A percentile compares a stretch with the other conserved stretches of the same genome.
Evolutionary conservation across 2,797 vertebrate species (phyloP).

Genomic region (Lophotriccus pileatus): DNA sequence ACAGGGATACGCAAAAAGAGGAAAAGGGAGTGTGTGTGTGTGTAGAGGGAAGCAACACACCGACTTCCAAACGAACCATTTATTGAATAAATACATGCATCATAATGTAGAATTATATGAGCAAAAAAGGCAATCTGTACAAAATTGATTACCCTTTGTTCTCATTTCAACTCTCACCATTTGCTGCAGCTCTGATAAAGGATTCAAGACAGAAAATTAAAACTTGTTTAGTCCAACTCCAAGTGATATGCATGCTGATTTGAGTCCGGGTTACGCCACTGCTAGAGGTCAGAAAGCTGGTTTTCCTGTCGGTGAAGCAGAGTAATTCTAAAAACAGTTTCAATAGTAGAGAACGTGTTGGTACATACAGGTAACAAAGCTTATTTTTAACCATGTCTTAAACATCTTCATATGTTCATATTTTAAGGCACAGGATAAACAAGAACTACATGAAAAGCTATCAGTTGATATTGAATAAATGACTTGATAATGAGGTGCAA

Average conservation of each 20-base stretch:
- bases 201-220: slow-evolving; percentile 1
- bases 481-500: slow-evolving; percentile 4
- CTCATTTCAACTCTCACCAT: slow-evolving; percentile 35
- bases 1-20: background rate
- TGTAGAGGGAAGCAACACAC: background rate
- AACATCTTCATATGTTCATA: slow-evolving; percentile 46
- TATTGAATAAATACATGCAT: slow-evolving; percentile 80
- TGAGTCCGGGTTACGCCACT: background rate
- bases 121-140: slow-evolving; percentile 66
- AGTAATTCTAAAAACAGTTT: slow-evolving; percentile 43
- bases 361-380: slow-evolving; percentile 51
- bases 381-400: slow-evolving; percentile 49
- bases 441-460: slow-evolving; percentile 54
- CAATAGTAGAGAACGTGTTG: slow-evolving; percentile 28
- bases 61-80: slow-evolving; percentile 56
- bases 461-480: slow-evolving; percentile 23
- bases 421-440: slow-evolving; percentile 78
- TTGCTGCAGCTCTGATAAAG: slow-evolving; percentile 48
- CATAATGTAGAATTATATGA: slow-evolving; percentile 67
- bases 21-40: background rate
- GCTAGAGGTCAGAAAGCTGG: slow-evolving; percentile 15
- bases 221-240: slow-evolving; percentile 2
- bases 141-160: slow-evolving; percentile 53
- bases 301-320: slow-evolving; percentile 40
- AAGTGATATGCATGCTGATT: slow-evolving; percentile 3